Percentiles rank a stretch among this genome's conserved stretches.
Conservation (phyloP, 2,888 invertebrate species). For the Xestia c-nigrum region DNA sequence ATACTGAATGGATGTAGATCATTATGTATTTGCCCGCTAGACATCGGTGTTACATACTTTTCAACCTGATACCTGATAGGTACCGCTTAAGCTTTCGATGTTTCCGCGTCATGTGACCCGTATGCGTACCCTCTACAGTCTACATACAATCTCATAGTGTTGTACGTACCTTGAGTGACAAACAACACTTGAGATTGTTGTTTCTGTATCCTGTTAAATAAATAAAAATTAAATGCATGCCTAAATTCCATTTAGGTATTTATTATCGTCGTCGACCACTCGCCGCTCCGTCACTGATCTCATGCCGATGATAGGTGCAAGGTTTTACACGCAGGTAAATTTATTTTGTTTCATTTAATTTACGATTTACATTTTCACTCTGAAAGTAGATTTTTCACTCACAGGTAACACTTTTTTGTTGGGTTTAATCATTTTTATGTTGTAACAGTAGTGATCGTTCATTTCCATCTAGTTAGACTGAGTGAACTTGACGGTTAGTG, state of each 20-base stretch:
- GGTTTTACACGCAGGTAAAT: slow-evolving; percentile 97
- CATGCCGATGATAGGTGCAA: slow-evolving; percentile 99
- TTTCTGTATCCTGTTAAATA: slow-evolving; percentile 56
- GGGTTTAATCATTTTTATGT: slow-evolving; percentile 13
- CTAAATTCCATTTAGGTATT: slow-evolving; percentile 90
- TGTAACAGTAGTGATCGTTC: slow-evolving; percentile 2
- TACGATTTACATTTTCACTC: slow-evolving; percentile 20
- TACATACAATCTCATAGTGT: slow-evolving; percentile 21
- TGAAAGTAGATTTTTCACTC: slow-evolving; percentile 33
- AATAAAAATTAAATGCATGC: slow-evolving; percentile 6
- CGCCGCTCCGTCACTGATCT: slow-evolving; percentile 97
- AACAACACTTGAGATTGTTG: slow-evolving; percentile 43
- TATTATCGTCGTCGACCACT: slow-evolving; percentile 91
- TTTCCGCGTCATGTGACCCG: slow-evolving; percentile 39
- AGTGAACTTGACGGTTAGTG: not conserved
- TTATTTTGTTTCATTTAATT: slow-evolving; percentile 39
- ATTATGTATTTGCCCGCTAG: slow-evolving; percentile 46
- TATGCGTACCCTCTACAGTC: slow-evolving; percentile 24
- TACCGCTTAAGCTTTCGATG: slow-evolving; percentile 58
- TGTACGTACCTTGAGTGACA: slow-evolving; percentile 21
- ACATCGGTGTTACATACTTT: slow-evolving; percentile 41
- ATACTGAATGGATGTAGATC: slow-evolving; percentile 52
- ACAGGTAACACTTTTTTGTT: slow-evolving; percentile 32
- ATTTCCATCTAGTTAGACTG: not conserved
- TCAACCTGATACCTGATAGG: slow-evolving; percentile 30